Base-by-base conservation (phyloP, 2,888 invertebrate genomes). In the Sminthurides aquaticus region DNA sequence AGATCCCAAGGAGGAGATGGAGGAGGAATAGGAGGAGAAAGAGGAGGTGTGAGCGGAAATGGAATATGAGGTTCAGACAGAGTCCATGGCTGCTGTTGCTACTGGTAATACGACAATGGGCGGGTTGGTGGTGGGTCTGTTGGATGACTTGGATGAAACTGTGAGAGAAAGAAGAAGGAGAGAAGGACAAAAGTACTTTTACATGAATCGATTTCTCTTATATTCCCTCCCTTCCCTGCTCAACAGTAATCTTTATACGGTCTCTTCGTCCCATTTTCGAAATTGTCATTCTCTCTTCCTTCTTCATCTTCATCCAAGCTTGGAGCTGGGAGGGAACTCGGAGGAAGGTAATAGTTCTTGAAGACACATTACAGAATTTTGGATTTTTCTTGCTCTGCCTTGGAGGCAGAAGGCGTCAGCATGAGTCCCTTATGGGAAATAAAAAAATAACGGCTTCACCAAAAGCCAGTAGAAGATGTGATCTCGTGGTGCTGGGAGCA, bases 1-100 rank as follows among this genome's bases (percentile, higher is more conserved):
- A n/a, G n/a, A n/a, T n/a, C n/a, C n/a, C n/a, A n/a, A n/a, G n/a
- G 26, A 61, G 56, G 62, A 62, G 27, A 62, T 56, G 60, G 52
- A 24, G 26, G 52, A 5, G 24, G 22, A 43, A 24, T 15, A n/a
- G 20, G 28, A 24, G 48, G 25, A 25, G 49, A 3, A 49, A n/a
- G n/a, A n/a, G n/a, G n/a, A n/a, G n/a, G 52, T 8, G 24, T 22
- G 58, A 24, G 20, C 15, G 20, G 28, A 24, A 49, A 26, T 24
- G 49, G 3, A 49, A n/a, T n/a, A n/a, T n/a, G n/a, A n/a, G n/a
- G n/a, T n/a, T n/a, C n/a, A n/a, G n/a, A n/a, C n/a, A n/a, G n/a
- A n/a, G n/a, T n/a, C n/a, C n/a, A n/a, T n/a, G 27, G 43, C 43
- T 34, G 43, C 43, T 11, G 43, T 34, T 5, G 8, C 15, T 15